Evolutionary conservation across 1,140 invertebrate species (phyloP).

Genomic region (Coelopa frigida): DNA sequence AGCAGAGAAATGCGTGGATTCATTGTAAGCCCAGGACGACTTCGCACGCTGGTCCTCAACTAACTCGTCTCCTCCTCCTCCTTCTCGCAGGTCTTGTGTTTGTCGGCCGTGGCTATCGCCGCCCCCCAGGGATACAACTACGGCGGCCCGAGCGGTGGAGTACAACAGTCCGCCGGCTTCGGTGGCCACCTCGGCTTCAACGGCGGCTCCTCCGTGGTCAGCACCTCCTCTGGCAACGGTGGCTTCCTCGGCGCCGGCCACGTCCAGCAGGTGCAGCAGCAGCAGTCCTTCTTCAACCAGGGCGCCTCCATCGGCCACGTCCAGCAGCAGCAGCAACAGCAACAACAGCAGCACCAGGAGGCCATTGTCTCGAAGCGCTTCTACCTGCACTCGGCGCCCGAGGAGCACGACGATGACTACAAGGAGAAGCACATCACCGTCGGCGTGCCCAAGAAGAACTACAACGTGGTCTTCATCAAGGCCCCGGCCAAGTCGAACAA

Average conservation of each 20-base stretch:
- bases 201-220: not conserved
- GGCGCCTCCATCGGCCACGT: conserved; percentile 8
- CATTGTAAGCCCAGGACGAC: conserved; percentile 29
- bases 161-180: not conserved
- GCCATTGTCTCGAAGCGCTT: conserved; percentile 49
- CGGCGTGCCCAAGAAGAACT: conserved; percentile 65
- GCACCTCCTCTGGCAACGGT: conserved; percentile 14
- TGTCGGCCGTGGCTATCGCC: conserved; percentile 35
- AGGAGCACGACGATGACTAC: conserved; percentile 36
- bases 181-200: conserved; percentile 2
- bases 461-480: conserved; percentile 84
- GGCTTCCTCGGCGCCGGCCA: conserved; percentile 25
- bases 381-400: conserved; percentile 41
- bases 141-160: conserved; percentile 24
- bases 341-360: conserved; percentile 29
- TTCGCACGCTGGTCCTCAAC: too few species aligned
- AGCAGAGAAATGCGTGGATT: conserved; percentile 42
- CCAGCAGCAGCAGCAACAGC: conserved; percentile 16
- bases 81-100: conserved; percentile 28
- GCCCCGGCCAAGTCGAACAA: conserved; percentile 64
- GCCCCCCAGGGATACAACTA: conserved; percentile 42
- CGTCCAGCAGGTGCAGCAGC: not conserved
- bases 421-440: conserved; percentile 44
- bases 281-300: conserved; percentile 22
- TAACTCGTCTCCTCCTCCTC: too few species aligned